Base-by-base conservation (phyloP, 1,140 invertebrate genomes). In the Bombus sibiricus region DNA sequence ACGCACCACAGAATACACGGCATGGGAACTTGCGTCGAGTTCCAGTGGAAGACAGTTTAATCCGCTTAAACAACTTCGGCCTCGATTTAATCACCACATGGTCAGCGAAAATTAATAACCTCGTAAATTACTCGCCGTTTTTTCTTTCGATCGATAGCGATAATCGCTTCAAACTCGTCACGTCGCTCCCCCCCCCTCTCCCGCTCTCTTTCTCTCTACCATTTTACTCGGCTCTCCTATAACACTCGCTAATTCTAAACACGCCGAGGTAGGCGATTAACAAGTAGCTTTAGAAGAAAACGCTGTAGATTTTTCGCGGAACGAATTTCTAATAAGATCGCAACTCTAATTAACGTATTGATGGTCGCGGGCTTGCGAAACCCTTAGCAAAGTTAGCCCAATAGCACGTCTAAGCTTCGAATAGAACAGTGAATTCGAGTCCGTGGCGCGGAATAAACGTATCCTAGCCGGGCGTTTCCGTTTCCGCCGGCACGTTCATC, bases 401-500 rank as follows among this genome's bases (percentile, higher is more conserved):
- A 68, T 68, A 68, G 32, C 66, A 1, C n/a, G 18, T 77, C n/a
- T 10, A 59, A 59, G 75, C n/a, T 37, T 69, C 76, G 43, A 34
- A 34, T 57, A 5, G 75, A 53, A 28, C 75, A 4, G 66, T 10
- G 75, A 79, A 72, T 62, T 53, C 39, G 47, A 71, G 66, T 72
- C 25, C 59, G 71, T 74, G 41, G 71, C 71, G 71, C 18, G 78
- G 69, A 85, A 85, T 85, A 85, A 85, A 85, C 78, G 83, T 28
- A 74, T 81, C 78, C 59, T 79, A 43, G 39, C 43, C 28, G 41
- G 47, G 57, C 59, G 82, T 85, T 34, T 81, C 57, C 69, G 83
- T 64, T 28, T 85, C 77, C 76, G 59, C 28, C 43, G 43, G 13
- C 77, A 85, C 84, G 84, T 85, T 85, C 84, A 66, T 85, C 84